phyloP scores from a whole-genome alignment of 2,113 vertebrate species.

The Hystrix brachyura region DNA sequence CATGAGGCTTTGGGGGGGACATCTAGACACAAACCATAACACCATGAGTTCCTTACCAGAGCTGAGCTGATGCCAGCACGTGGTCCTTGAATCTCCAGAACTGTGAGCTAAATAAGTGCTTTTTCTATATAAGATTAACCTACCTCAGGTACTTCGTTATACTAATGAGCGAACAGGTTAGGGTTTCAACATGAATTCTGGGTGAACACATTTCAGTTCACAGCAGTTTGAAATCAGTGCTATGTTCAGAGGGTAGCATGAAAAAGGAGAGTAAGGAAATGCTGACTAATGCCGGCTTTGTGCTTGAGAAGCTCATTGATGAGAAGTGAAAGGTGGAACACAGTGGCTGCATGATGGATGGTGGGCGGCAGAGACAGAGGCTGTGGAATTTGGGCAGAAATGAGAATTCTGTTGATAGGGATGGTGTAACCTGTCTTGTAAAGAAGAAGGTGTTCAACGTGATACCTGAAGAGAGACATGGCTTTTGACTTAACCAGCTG shows the following conservation, averaged over 20 bases:
- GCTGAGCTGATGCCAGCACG: not conserved
- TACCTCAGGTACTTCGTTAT: not conserved
- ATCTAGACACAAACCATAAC: too few species aligned
- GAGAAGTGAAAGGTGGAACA: not conserved
- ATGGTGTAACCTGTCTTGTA: not conserved
- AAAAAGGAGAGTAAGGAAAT: not conserved
- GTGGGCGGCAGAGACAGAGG: rapidly evolving
- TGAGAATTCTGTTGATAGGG: too few species aligned
- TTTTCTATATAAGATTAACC: not conserved
- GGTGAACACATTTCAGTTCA: not conserved
- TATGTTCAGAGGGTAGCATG: not conserved
- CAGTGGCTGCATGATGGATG: not conserved
- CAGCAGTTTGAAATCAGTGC: not conserved
- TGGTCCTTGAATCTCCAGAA: not conserved
- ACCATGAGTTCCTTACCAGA: not conserved
- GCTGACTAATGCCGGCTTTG: not conserved
- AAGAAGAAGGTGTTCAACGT: not conserved
- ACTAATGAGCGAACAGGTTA: not conserved
- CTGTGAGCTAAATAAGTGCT: not conserved
- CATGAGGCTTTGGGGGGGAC: too few species aligned
- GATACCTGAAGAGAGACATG: not conserved
- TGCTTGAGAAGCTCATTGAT: too few species aligned
- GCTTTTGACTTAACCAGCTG: not conserved
- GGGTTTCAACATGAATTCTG: not conserved
- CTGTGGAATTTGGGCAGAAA: not conserved